Percentiles rank a stretch among this genome's conserved stretches.
These are phyloP conservation scores for Drosophila triauraria DNA, from an alignment of 1,140 invertebrate species.

Conservation along the genomic window DNA sequence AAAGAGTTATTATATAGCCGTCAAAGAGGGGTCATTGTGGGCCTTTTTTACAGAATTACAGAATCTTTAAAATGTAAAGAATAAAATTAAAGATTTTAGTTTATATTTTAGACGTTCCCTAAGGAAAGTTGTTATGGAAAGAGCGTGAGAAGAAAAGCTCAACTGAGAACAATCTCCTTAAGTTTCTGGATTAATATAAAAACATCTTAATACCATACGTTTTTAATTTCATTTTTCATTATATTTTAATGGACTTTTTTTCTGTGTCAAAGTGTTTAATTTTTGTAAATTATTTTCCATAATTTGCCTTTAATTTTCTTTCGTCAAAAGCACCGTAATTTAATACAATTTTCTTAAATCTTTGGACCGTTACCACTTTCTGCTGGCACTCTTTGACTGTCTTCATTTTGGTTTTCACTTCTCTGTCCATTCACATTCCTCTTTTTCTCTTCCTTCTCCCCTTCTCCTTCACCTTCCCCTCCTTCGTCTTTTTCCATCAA, in stretches of 20 bases:
- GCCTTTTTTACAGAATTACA: neutral
- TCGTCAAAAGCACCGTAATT: constrained; percentile 4
- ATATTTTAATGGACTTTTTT: too few species aligned
- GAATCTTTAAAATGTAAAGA: too few species aligned
- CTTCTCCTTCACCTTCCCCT: neutral
- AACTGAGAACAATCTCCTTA: neutral
- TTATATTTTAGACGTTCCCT: neutral
- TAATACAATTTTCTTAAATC: constrained; percentile 17
- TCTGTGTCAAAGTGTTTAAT: neutral
- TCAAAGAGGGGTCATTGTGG: constrained; percentile 3
- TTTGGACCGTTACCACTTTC: constrained; percentile 25
- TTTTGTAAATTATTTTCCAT: neutral
- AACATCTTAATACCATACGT: too few species aligned
- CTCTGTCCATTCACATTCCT: neutral
- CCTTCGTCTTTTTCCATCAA: neutral
- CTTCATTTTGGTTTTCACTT: neutral
- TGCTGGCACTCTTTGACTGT: neutral
- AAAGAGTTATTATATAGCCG: constrained; percentile 1
- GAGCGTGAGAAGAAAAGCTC: too few species aligned
- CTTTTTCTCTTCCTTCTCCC: neutral
- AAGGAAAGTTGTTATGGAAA: too few species aligned
- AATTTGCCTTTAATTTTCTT: neutral
- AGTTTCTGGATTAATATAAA: too few species aligned
- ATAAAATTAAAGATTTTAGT: neutral
- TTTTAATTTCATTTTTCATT: neutral